Conservation (phyloP, 2,113 vertebrate species). For the Miniopterus natalensis region DNA sequence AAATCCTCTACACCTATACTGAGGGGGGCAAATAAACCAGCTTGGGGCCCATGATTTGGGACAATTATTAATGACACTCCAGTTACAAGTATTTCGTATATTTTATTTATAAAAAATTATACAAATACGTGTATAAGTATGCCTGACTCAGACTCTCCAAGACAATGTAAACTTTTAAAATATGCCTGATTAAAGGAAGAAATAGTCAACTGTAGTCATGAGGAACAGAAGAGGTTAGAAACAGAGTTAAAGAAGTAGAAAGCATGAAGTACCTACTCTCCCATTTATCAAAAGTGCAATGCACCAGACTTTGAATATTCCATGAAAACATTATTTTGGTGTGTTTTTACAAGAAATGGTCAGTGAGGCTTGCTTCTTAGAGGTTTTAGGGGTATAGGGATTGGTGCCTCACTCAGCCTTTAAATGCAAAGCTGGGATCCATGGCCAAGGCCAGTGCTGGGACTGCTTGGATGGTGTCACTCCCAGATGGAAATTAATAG, state of each 20-base stretch:
- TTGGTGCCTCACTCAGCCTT: background rate
- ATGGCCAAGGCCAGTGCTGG: background rate
- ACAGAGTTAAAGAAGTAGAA: background rate
- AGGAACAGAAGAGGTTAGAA: background rate
- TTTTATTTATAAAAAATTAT: constrained; percentile 34
- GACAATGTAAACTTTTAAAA: background rate
- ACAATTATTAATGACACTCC: background rate
- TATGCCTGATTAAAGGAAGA: background rate
- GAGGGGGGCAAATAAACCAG: background rate
- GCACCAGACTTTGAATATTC: background rate
- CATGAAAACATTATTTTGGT: background rate
- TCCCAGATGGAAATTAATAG: background rate
- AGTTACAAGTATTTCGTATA: background rate
- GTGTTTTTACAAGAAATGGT: background rate
- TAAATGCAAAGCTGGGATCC: background rate
- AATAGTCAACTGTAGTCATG: background rate
- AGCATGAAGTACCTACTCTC: background rate
- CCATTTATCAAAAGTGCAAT: background rate
- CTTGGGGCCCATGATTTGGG: background rate
- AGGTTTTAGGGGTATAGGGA: background rate
- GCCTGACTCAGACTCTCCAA: background rate
- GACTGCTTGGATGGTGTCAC: background rate
- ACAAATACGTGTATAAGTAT: background rate
- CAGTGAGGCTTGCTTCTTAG: background rate
- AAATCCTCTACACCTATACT: background rate